Evolutionary conservation across 2,797 vertebrate genomes (phyloP), one percentile per base, ranked within the genome.

Genomic region (Cryptoblepharus egeriae): DNA sequence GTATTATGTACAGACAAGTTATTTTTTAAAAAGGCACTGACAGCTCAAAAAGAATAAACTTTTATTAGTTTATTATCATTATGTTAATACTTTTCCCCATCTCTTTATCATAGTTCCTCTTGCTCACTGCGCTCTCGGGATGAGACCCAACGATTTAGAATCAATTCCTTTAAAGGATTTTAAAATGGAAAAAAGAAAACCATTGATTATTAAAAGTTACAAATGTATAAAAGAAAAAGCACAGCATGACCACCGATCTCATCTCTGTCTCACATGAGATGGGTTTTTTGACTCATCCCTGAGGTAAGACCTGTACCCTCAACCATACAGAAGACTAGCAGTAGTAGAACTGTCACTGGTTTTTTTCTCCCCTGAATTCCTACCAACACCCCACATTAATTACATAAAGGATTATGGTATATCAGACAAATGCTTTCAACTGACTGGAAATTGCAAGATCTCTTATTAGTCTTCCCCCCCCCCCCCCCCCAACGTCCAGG

Each of bases 111-210:
- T 8, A 95, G 42, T 10, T 98, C 96, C 0, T 98, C 97, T 69
- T 96, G 97, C 76, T 98, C 97, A 5, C 93, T 93, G 81, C 97
- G 96, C 86, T 98, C 97, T 75, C 93, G 96, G 70, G 97, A 97
- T 75, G 97, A 97, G 82, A 98, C 96, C 97, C 97, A 98, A 2
- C 97, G 95, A 89, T 87, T 96, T 49, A 98, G 91, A 22, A 98
- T 96, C 84, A 98, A 92, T 85, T 98, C 97, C 97, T 98, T 93
- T 63, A 89, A 95, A 55, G 9, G 32, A 9, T 49, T 11, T 61
- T 49, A 49, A n/a, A 35, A 67, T 30, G 15, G 35, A 49, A 57
- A 24, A 58, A 58, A 32, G 8, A 77, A 69, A 91, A 5, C 1
- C 35, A 84, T 11, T 15, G 28, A 24, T 55, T 52, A 70, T n/a